phyloP scores from a whole-genome alignment of 2,888 invertebrate genomes.

The Orthonevra nobilis region DNA sequence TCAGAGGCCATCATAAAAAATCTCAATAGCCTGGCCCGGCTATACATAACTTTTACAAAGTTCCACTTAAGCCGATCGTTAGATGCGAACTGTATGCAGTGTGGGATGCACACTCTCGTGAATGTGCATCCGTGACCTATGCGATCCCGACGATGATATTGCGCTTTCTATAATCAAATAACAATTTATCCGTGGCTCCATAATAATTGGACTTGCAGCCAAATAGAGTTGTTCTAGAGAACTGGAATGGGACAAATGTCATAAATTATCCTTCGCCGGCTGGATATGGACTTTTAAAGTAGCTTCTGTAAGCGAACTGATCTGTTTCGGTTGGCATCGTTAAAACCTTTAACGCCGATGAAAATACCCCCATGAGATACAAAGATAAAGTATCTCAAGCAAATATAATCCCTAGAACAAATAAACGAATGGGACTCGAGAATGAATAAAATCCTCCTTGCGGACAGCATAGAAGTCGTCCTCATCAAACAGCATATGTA shows the following conservation, averaged over 20 bases:
- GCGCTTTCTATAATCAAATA: constrained; percentile 44
- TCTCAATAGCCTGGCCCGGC: constrained; percentile 31
- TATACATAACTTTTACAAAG: constrained; percentile 58
- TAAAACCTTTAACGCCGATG: constrained; percentile 10
- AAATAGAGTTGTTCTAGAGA: constrained; percentile 42
- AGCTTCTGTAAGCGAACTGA: constrained; percentile 24
- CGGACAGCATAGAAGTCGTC: neutral
- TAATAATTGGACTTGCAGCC: constrained; percentile 53
- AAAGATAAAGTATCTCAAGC: constrained; percentile 2
- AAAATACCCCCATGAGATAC: neutral
- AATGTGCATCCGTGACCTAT: constrained; percentile 52
- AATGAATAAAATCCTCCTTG: neutral
- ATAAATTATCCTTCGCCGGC: constrained; percentile 37
- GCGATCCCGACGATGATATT: constrained; percentile 17
- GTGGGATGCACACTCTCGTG: constrained; percentile 54
- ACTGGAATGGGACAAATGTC: constrained; percentile 16
- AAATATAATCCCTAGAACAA: constrained; percentile 35
- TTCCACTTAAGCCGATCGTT: constrained; percentile 59
- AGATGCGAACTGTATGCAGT: constrained; percentile 35
- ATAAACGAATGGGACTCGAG: constrained; percentile 28
- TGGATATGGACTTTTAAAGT: neutral
- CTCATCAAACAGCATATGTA: constrained; percentile 28
- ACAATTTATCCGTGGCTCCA: constrained; percentile 45
- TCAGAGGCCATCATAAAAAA: constrained; percentile 35
- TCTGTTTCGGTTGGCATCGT: constrained; percentile 34